Percentiles rank a stretch among this genome's conserved stretches.
phyloP scores from a whole-genome alignment of 1,140 invertebrate species.

The Drosophila nigrodunni region DNA sequence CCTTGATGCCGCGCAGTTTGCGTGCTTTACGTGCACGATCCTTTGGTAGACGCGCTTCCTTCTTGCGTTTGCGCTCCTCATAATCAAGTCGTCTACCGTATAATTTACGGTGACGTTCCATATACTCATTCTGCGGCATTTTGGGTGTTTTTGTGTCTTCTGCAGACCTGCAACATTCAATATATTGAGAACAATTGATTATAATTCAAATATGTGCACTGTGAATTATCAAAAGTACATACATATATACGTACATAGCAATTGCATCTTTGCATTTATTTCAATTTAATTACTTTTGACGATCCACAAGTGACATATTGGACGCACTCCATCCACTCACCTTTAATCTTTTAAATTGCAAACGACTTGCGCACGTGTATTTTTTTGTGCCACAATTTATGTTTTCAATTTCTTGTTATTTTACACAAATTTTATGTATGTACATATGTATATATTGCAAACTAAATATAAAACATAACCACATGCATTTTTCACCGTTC shows the following conservation, averaged over 20 bases:
- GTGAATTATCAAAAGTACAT: conserved; percentile 42
- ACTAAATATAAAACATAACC: conserved; percentile 7
- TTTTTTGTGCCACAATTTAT: neutral
- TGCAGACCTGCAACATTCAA: conserved; percentile 48
- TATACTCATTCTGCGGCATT: conserved; percentile 99
- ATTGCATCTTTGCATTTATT: conserved; percentile 22
- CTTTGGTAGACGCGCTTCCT: conserved; percentile 96
- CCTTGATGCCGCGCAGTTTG: conserved; percentile 97
- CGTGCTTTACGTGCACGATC: conserved; percentile 95
- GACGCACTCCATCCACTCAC: conserved; percentile 26
- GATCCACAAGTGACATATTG: conserved; percentile 51
- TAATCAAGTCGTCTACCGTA: conserved; percentile 98
- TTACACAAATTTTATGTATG: conserved; percentile 9
- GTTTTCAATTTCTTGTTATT: neutral
- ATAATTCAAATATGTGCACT: conserved; percentile 29
- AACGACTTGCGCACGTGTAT: neutral
- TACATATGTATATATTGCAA: conserved; percentile 9
- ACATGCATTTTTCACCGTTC: conserved; percentile 10
- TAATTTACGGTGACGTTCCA: conserved; percentile 98
- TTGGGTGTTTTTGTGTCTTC: conserved; percentile 8
- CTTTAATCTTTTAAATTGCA: conserved; percentile 21
- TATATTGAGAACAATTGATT: conserved; percentile 9
- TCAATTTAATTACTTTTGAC: conserved; percentile 22
- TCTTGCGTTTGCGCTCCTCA: conserved; percentile 98
- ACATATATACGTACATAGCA: conserved; percentile 28